A percentile compares a stretch with the other conserved stretches of the same genome.
These are phyloP conservation scores for Urocitellus parryii DNA, from an alignment of 2,113 vertebrate species.

Conservation along the genomic window DNA sequence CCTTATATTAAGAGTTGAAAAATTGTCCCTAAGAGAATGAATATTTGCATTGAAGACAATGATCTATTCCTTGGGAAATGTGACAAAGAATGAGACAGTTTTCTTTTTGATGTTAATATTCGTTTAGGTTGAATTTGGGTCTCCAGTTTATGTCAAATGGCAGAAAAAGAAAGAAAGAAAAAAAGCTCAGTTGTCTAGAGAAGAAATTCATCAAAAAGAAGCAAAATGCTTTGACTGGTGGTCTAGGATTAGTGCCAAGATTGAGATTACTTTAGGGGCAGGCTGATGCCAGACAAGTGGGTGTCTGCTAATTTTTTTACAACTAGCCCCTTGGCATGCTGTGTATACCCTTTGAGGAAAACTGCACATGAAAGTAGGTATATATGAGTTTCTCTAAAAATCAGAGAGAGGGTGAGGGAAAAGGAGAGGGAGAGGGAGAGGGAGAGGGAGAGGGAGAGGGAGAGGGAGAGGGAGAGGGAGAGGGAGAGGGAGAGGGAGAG, in stretches of 20 bases:
- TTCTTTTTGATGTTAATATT: conserved; percentile 29
- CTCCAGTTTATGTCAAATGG: background rate
- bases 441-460: background rate
- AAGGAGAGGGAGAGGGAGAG: background rate
- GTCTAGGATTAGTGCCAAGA: background rate
- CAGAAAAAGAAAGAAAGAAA: background rate
- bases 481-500: too few species aligned
- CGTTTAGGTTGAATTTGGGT: background rate
- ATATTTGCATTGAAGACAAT: background rate
- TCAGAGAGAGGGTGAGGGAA: background rate
- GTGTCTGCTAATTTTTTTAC: background rate
- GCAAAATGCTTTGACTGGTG: background rate
- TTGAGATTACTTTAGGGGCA: background rate
- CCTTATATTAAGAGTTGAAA: background rate
- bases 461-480: too few species aligned
- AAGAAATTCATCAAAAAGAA: conserved; percentile 28
- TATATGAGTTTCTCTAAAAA: background rate
- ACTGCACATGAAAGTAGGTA: background rate
- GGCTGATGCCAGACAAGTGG: background rate
- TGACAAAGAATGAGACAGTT: background rate
- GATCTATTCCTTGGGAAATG: background rate
- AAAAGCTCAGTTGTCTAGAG: background rate
- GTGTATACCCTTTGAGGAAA: background rate
- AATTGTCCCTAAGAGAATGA: background rate
- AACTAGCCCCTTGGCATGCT: background rate